A percentile compares a stretch with the other conserved stretches of the same genome.
phyloP scores from a whole-genome alignment of 2,888 invertebrate genomes.

The Phlogophora meticulosa region DNA sequence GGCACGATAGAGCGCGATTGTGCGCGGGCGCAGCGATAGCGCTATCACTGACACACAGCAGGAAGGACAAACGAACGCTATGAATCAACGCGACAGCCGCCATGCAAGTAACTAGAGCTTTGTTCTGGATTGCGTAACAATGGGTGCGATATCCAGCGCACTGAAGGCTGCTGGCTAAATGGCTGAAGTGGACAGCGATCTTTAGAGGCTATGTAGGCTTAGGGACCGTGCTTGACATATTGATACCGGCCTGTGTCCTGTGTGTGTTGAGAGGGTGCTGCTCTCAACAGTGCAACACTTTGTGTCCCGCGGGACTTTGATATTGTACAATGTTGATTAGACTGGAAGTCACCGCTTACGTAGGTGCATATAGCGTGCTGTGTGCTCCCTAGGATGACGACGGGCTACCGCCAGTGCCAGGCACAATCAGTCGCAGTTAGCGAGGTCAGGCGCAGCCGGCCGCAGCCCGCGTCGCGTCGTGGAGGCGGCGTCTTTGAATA shows the following conservation, averaged over 20 bases:
- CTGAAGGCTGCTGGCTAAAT: slow-evolving; percentile 18
- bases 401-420: slow-evolving; percentile 11
- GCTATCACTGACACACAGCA: slow-evolving; percentile 77
- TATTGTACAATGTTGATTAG: not conserved
- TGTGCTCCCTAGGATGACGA: not conserved
- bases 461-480: slow-evolving; percentile 23
- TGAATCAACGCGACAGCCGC: slow-evolving; percentile 80
- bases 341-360: not conserved
- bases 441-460: slow-evolving; percentile 35
- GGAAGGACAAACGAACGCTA: slow-evolving; percentile 83
- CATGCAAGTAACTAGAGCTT: slow-evolving; percentile 72
- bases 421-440: slow-evolving; percentile 43
- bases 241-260: not conserved
- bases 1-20: slow-evolving; percentile 84
- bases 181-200: slow-evolving; percentile 25
- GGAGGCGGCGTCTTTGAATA: slow-evolving; percentile 86
- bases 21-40: slow-evolving; percentile 80
- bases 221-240: not conserved
- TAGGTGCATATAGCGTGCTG: not conserved
- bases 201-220: not conserved
- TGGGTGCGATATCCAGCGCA: slow-evolving; percentile 62
- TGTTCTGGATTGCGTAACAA: slow-evolving; percentile 72
- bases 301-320: not conserved
- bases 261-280: not conserved
- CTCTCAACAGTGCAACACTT: too few relatives aligned